These are phyloP conservation scores for Saiga tatarica DNA, from an alignment of 2,113 vertebrate species.

Conservation along the genomic window DNA sequence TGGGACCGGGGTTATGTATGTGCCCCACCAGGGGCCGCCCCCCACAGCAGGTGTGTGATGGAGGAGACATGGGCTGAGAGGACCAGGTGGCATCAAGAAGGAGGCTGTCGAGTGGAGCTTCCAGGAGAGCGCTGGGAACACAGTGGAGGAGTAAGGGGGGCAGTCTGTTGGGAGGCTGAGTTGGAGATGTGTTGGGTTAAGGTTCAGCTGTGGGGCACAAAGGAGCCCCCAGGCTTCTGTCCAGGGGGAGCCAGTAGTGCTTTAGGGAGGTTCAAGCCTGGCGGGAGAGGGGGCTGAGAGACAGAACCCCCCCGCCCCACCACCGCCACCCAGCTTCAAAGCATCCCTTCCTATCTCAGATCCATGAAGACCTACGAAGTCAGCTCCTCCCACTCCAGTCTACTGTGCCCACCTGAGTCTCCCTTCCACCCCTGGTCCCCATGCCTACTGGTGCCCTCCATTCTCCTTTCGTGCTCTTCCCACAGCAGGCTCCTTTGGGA, in stretches of 20 bases:
- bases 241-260: background rate
- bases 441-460: background rate
- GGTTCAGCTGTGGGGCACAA: background rate
- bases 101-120: rapidly evolving
- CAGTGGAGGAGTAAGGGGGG: background rate
- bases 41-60: background rate
- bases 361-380: background rate
- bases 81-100: background rate
- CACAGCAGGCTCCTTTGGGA: background rate
- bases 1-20: rapidly evolving
- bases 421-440: background rate
- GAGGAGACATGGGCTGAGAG: background rate
- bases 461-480: background rate
- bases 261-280: background rate
- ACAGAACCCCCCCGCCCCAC: background rate
- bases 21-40: background rate
- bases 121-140: background rate
- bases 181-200: background rate
- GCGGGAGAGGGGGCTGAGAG: background rate
- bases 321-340: background rate
- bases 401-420: background rate
- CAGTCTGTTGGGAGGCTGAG: background rate
- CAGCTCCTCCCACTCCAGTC: background rate
- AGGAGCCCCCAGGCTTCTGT: background rate
- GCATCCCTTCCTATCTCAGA: background rate